Evolutionary conservation across 2,888 invertebrate genomes (phyloP).

Genomic region (Uloborus plumipes): DNA sequence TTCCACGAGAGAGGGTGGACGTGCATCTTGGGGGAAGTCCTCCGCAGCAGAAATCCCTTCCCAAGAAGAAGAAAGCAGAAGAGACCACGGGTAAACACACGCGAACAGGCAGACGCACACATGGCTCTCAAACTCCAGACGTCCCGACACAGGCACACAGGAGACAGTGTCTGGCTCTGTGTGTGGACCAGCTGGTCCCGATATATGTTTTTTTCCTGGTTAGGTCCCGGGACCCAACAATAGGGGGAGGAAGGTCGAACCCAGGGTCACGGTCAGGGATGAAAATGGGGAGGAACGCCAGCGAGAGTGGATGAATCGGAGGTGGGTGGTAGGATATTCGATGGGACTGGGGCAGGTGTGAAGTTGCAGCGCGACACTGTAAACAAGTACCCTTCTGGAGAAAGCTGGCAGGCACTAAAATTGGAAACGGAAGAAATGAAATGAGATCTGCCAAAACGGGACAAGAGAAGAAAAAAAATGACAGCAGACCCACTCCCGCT

Average conservation of each 20-base stretch:
- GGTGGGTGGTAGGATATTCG: conserved; percentile 48
- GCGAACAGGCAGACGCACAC: conserved; percentile 4
- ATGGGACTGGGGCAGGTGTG: conserved; percentile 56
- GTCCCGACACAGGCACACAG: conserved; percentile 23
- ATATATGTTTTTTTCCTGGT: conserved; percentile 17
- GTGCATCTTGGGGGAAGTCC: background rate
- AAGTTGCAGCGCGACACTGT: conserved; percentile 42
- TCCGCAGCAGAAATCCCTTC: background rate
- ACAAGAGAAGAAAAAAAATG: no score
- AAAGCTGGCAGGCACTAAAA: background rate
- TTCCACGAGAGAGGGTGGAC: no score
- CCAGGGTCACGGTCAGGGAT: conserved; percentile 57
- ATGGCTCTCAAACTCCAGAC: conserved; percentile 27
- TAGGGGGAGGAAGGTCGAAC: conserved; percentile 39
- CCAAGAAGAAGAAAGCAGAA: conserved; percentile 3
- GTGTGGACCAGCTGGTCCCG: conserved; percentile 51
- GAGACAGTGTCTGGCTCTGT: conserved; percentile 36
- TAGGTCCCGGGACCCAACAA: conserved; percentile 35
- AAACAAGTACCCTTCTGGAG: conserved; percentile 42
- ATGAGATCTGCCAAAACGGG: no score
- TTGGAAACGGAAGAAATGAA: no score
- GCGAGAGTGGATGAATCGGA: conserved; percentile 36
- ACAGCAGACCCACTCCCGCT: no score
- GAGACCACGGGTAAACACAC: conserved; percentile 3
- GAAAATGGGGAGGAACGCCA: conserved; percentile 6